Percentiles rank a stretch among this genome's conserved stretches.
These are phyloP conservation scores for Brachyhypopomus occidentalis DNA, from an alignment of 2,113 vertebrate species.

Conservation along the genomic window DNA sequence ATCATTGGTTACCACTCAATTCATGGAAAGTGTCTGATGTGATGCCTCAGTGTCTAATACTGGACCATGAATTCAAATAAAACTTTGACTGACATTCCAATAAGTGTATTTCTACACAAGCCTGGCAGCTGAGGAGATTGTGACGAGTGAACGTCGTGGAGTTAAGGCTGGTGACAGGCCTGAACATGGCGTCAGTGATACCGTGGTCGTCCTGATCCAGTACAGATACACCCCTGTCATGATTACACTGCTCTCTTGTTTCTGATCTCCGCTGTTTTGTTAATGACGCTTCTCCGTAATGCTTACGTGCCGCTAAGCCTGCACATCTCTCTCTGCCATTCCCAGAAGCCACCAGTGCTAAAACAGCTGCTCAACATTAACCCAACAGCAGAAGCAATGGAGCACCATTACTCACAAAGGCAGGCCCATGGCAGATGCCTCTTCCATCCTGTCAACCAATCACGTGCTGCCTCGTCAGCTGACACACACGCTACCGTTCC, in stretches of 20 bases:
- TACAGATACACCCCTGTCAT: too few species aligned
- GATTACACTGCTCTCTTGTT: too few species aligned
- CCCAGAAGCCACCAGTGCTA: not conserved
- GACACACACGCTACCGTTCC: constrained; percentile 23
- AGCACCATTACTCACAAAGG: too few species aligned
- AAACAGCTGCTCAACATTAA: too few species aligned
- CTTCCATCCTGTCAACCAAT: too few species aligned
- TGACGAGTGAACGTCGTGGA: not conserved
- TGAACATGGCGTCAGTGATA: not conserved
- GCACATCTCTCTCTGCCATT: not conserved
- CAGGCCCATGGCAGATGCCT: too few species aligned
- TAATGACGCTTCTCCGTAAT: too few species aligned
- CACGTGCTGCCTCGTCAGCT: constrained; percentile 16
- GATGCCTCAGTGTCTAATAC: not conserved
- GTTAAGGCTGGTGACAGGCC: not conserved
- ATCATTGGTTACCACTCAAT: not conserved
- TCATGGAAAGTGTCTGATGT: not conserved
- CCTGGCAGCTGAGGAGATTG: not conserved
- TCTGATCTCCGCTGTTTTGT: too few species aligned
- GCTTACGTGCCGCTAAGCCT: too few species aligned
- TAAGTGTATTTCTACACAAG: not conserved
- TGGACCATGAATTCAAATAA: not conserved
- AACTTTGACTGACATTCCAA: not conserved
- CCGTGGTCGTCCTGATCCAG: too few species aligned
- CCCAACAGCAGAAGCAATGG: too few species aligned